Evolutionary conservation across 2,888 invertebrate genomes (phyloP), one percentile per base, ranked within the genome.

Genomic region (Andrena haemorrhoa): DNA sequence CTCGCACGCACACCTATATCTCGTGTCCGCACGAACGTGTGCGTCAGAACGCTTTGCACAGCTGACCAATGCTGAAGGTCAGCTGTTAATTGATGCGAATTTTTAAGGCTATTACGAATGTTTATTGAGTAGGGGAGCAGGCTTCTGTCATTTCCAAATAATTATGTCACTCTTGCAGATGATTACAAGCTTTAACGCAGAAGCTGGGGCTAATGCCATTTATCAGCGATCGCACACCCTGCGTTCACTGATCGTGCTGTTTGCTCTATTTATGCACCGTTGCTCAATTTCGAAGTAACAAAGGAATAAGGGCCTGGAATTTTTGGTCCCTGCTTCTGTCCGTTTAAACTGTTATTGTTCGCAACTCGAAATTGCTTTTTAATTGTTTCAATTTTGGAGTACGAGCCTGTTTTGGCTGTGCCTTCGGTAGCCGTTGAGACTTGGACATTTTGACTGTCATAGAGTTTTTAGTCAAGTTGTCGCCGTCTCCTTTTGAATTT

Each of bases 11-110:
- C 31, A 63, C 66, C 71, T 26, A 4, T 53, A 60, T 58, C n/a
- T 58, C 65, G n/a, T n/a, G 60, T 63, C 47, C 53, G 20, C 31
- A 66, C 49, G 66, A 70, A 51, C 41, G 60, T 80, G 74, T 82
- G 79, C 72, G 76, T 79, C 78, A 69, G 66, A 82, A 66, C 49
- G 69, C 49, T 58, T 74, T 58, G 75, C 88, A 89, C 89, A 88
- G 89, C 88, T 90, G 91, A 88, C 89, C 88, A 85, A 76, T 79
- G 68, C 49, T 82, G 85, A 85, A 79, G 86, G 87, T 90, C 89
- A 89, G 89, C 90, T 89, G 90, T 88, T 90, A 81, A 75, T 68
- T 49, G 47, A 33, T 51, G 60, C 35, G 61, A 75, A 78, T 60
- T 75, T 77, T 65, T 79, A 33, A 56, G 51, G 53, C 29, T 68